Percentiles rank a stretch among this genome's conserved stretches.
phyloP scores from a whole-genome alignment of 1,140 invertebrate genomes.

The Mycetomoellerius zeteki region DNA sequence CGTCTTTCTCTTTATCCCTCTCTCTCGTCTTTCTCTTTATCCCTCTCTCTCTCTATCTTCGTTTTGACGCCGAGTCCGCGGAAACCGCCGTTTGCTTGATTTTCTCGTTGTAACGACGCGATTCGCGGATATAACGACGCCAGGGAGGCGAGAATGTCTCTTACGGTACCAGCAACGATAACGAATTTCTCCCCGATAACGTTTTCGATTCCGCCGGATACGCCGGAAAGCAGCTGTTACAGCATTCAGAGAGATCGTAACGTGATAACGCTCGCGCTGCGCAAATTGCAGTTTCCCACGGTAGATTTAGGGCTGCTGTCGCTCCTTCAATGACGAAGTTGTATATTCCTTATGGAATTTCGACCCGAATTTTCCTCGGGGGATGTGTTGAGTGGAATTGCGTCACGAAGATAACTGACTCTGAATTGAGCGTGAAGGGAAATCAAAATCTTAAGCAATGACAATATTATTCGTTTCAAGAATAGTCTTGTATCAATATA shows the following conservation, averaged over 20 bases:
- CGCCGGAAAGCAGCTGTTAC: constrained; percentile 63
- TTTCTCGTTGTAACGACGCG: constrained; percentile 54
- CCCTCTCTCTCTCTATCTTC: constrained; percentile 12
- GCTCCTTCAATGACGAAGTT: constrained; percentile 29
- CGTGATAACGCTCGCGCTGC: constrained; percentile 53
- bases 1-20: too few species aligned
- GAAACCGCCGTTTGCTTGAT: constrained; percentile 58
- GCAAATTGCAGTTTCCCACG: constrained; percentile 60
- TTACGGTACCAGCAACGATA: constrained; percentile 53
- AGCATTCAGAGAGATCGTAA: constrained; percentile 59
- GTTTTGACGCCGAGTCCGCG: constrained; percentile 46
- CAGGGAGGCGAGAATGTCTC: constrained; percentile 55
- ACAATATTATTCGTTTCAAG: neutral
- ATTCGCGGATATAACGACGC: constrained; percentile 62
- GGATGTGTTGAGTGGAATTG: constrained; percentile 15
- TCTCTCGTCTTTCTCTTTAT: neutral
- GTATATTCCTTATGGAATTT: constrained; percentile 59
- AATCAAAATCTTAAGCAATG: neutral
- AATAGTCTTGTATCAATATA: neutral
- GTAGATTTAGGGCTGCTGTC: constrained; percentile 43
- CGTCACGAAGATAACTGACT: constrained; percentile 29
- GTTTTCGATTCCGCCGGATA: constrained; percentile 59
- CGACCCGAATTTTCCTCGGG: constrained; percentile 39
- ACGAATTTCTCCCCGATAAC: constrained; percentile 60
- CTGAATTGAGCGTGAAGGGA: constrained; percentile 10